Conservation (phyloP, 2,888 invertebrate species). For the Onthophagus sagittarius region DNA sequence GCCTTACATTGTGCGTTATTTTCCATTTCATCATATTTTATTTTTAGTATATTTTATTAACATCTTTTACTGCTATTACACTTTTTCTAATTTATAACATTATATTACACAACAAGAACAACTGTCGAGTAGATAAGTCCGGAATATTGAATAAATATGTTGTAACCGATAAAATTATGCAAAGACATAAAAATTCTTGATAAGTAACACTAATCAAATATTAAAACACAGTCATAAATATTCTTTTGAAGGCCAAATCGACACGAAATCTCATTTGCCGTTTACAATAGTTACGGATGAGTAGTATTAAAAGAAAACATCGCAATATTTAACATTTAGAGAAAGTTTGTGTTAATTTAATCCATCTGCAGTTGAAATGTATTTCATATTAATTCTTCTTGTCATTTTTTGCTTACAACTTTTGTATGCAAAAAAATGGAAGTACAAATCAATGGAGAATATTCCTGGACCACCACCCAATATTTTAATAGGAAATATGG, state of each 20-base stretch:
- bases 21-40: too few species aligned
- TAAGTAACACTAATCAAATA: too few species aligned
- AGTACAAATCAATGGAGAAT: slow-evolving; percentile 1
- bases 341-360: not conserved
- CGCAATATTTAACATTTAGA: not conserved
- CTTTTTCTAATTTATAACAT: too few species aligned
- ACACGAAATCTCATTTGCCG: not conserved
- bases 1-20: too few species aligned
- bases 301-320: not conserved
- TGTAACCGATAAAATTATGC: too few species aligned
- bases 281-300: not conserved
- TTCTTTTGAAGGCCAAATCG: not conserved
- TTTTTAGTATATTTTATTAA: too few species aligned
- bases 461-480: not conserved
- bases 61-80: too few species aligned
- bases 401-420: not conserved
- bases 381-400: not conserved
- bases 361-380: not conserved
- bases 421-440: slow-evolving; percentile 5
- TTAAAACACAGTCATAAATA: not conserved
- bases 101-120: too few species aligned
- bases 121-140: too few species aligned
- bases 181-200: too few species aligned
- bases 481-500: not conserved
- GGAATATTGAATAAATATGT: too few species aligned